Percentiles rank a stretch among this genome's conserved stretches.
phyloP scores from a whole-genome alignment of 1,140 invertebrate species.

The Drosophila nasuta region DNA sequence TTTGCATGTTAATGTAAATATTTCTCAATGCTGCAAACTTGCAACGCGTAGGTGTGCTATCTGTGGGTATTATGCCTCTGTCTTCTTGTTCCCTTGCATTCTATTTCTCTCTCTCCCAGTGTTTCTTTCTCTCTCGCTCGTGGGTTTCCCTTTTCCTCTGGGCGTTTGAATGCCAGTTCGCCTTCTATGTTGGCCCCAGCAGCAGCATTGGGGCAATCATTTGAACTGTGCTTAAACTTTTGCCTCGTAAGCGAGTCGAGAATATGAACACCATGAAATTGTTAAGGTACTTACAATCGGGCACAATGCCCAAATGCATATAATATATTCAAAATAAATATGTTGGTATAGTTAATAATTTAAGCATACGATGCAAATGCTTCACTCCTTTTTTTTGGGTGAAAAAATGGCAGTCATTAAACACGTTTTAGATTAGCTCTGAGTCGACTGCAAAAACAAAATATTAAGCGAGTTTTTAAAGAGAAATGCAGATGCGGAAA shows the following conservation, averaged over 20 bases:
- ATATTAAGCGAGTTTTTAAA: background rate
- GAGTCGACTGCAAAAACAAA: no score
- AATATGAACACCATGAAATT: constrained; percentile 32
- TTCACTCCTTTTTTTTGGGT: no score
- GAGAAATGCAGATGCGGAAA: background rate
- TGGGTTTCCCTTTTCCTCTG: background rate
- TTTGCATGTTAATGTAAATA: constrained; percentile 65
- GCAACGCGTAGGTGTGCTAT: constrained; percentile 57
- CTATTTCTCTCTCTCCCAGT: background rate
- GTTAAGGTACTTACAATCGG: constrained; percentile 13
- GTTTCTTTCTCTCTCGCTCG: background rate
- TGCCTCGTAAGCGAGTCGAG: constrained; percentile 40
- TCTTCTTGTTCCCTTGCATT: background rate
- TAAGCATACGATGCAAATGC: constrained; percentile 14
- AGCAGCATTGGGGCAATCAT: constrained; percentile 44
- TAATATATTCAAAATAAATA: constrained; percentile 7
- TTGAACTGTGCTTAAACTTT: constrained; percentile 60
- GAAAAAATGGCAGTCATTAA: no score
- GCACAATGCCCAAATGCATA: background rate
- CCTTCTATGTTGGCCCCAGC: constrained; percentile 40
- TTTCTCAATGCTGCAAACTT: constrained; percentile 48
- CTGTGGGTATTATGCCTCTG: constrained; percentile 12
- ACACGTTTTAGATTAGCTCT: no score
- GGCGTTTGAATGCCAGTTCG: constrained; percentile 18
- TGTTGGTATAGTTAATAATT: constrained; percentile 20